phyloP scores from a whole-genome alignment of 2,113 vertebrate genomes.

The Peromyscus leucopus region DNA sequence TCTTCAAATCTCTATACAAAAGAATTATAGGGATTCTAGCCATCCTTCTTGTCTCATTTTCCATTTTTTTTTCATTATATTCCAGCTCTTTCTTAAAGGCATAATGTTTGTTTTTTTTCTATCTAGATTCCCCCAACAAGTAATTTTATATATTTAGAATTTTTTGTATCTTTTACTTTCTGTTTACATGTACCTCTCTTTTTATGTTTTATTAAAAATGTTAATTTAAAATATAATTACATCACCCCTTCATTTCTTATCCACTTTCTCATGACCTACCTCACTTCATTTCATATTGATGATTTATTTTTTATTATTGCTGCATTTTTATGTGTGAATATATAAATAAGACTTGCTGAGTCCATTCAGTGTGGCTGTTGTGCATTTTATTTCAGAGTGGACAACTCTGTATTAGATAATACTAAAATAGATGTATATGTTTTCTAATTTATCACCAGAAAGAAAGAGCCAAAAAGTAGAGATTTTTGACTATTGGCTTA shows the following conservation, averaged over 20 bases:
- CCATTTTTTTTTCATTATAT: not conserved
- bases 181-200: not conserved
- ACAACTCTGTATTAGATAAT: not conserved
- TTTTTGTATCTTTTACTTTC: not conserved
- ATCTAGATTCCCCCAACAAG: not conserved
- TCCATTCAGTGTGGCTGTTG: not conserved
- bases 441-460: conserved; percentile 19
- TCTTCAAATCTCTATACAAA: not conserved
- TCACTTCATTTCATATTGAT: not conserved
- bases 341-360: not conserved
- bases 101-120: not conserved
- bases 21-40: not conserved
- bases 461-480: not conserved
- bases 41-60: not conserved
- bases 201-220: not conserved
- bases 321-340: not conserved
- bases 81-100: not conserved
- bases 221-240: not conserved
- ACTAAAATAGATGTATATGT: not conserved
- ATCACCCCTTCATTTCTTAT: not conserved
- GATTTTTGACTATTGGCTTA: not conserved
- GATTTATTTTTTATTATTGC: not conserved
- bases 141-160: not conserved
- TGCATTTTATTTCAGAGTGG: not conserved
- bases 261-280: not conserved